phyloP scores from a whole-genome alignment of 2,888 invertebrate species.

The Spisula solida region DNA sequence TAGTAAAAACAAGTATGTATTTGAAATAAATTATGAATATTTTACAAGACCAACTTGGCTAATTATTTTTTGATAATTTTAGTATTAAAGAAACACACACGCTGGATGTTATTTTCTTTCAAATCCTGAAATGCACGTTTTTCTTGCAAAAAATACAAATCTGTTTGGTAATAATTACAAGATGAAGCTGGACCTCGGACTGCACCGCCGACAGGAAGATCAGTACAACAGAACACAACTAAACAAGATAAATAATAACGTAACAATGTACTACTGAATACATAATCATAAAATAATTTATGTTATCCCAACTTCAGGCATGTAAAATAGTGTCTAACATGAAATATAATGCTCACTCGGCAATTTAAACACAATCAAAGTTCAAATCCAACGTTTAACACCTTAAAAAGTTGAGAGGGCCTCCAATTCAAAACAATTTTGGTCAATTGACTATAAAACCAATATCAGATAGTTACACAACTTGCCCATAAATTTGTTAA shows the following conservation, averaged over 20 bases:
- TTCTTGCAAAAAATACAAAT: no score
- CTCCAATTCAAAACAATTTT: no score
- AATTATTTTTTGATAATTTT: no score
- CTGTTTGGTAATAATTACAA: background rate
- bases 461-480: no score
- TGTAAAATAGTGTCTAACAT: background rate
- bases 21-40: background rate
- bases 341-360: background rate
- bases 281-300: background rate
- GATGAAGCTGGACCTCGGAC: background rate
- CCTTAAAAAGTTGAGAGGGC: no score
- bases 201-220: background rate
- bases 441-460: no score
- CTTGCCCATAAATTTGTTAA: no score
- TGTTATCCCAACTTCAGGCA: background rate
- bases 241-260: background rate
- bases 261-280: constrained; percentile 9
- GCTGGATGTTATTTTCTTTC: no score
- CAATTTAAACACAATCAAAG: no score
- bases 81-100: no score
- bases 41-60: background rate
- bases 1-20: background rate
- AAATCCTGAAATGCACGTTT: no score
- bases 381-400: no score
- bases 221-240: background rate